phyloP scores from a whole-genome alignment of 2,113 vertebrate species.

The Cathartes aura region DNA sequence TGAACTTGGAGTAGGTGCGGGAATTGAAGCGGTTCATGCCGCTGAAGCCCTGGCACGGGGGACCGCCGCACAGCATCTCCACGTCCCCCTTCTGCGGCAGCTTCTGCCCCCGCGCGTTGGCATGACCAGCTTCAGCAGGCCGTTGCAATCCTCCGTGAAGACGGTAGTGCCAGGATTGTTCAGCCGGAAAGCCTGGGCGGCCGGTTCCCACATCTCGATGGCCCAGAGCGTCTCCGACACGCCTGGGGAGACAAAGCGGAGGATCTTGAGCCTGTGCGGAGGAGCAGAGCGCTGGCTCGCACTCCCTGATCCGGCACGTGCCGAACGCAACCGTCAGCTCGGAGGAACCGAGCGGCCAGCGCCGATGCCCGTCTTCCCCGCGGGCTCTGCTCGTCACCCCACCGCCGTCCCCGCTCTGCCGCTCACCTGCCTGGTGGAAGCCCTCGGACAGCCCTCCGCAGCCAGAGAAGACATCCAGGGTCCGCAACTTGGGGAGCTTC shows the following conservation, averaged over 20 bases:
- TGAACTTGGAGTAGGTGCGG: constrained; percentile 96
- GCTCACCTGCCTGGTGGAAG: constrained; percentile 93
- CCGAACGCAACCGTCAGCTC: accelerated
- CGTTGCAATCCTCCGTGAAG: constrained; percentile 97
- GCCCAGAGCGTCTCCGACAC: constrained; percentile 91
- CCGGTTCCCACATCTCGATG: constrained; percentile 98
- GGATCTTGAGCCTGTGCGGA: neutral
- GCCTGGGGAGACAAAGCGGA: constrained; percentile 16
- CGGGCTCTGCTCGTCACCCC: neutral
- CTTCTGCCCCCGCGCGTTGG: constrained; percentile 88
- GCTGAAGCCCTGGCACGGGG: constrained; percentile 96
- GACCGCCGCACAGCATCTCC: constrained; percentile 94
- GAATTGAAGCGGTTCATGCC: constrained; percentile 99
- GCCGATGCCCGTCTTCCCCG: accelerated
- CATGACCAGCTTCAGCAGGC: constrained; percentile 95
- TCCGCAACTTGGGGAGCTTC: constrained; percentile 83
- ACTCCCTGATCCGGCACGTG: neutral
- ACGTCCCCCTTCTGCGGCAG: constrained; percentile 95
- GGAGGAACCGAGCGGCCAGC: neutral
- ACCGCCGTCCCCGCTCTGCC: accelerated
- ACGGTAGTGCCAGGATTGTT: constrained; percentile 92
- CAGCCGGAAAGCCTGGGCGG: constrained; percentile 93
- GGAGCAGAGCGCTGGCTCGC: neutral
- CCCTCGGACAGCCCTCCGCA: constrained; percentile 95
- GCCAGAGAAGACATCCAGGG: constrained; percentile 94